Conservation (phyloP, 2,888 invertebrate species). For the Atethmia centrago region DNA sequence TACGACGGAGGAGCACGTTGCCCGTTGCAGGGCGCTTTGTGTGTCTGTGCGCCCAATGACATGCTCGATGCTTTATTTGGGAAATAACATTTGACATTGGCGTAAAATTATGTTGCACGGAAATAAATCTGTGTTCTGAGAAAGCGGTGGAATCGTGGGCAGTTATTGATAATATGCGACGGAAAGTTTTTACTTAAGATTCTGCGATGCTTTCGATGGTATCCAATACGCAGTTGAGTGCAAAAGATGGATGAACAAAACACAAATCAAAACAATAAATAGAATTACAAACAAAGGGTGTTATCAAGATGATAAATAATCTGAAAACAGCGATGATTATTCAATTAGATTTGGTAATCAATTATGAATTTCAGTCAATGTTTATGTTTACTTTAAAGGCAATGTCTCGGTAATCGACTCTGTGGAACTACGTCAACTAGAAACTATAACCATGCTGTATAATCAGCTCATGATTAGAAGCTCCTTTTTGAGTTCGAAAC, state of each 20-base stretch:
- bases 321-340: background rate
- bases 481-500: background rate
- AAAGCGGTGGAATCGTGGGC: constrained; percentile 16
- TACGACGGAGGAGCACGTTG: constrained; percentile 45
- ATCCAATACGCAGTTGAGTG: background rate
- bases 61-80: constrained; percentile 45
- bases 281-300: constrained; percentile 10
- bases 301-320: background rate
- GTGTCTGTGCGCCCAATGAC: constrained; percentile 61
- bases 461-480: constrained; percentile 1
- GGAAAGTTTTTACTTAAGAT: background rate
- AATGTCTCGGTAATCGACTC: constrained; percentile 1
- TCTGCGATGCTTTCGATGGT: background rate
- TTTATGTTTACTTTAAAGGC: constrained; percentile 14
- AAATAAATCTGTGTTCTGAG: constrained; percentile 37
- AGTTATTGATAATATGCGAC: background rate
- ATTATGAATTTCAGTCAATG: constrained; percentile 1
- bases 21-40: constrained; percentile 61
- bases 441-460: background rate
- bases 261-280: constrained; percentile 6
- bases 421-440: constrained; percentile 1
- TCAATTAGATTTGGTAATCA: background rate
- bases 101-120: constrained; percentile 50
- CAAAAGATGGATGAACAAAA: background rate
- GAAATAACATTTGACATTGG: constrained; percentile 66